Evolutionary conservation across 1,140 invertebrate genomes (phyloP), one percentile per base, ranked within the genome.

Genomic region (Musca domestica): DNA sequence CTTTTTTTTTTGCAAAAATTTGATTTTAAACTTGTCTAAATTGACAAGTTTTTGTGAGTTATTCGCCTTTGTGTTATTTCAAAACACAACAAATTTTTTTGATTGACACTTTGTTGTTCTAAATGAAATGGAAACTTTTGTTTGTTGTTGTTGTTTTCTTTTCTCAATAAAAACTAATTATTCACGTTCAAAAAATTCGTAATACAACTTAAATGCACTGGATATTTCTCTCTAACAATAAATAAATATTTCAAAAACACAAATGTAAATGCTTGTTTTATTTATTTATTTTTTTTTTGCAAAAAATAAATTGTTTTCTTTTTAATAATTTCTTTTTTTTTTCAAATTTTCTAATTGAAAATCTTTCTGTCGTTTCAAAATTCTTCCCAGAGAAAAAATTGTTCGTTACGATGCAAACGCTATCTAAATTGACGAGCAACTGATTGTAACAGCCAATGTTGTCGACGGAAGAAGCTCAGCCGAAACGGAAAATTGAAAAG

Each of bases 371-470:
- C 34, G 20, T 54, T 61, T 61, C 12, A 61, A 61, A 34, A 19
- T 51, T 51, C 12, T 20, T 14, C 15, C 15, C 10, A 20, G 10
- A 12, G 27, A 30, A 9, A 5, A 12, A 41, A 41, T 41, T 23
- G 15, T 14, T 54, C 17, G 25, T 27, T 41, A 20, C 56, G 56
- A 61, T 41, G 56, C 56, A 61, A 34, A 61, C 56, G 22, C 27
- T 20, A 61, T 19, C n/a, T 61, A 19, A 61, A 61, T 61, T 61
- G 56, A 34, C 30, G 56, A 61, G 17, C 56, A 61, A 61, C 56
- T 61, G 56, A 61, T 61, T 61, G 56, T 61, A 34, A 61, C n/a
- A 61, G 17, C 56, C 56, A 61, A 25, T 17, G 19, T n/a, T 61
- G 56, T 25, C 7, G 27, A 30, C 56, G 56, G 56, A 61, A 61